Base-by-base conservation (phyloP, 37 sponge, comb jelly and placozoan genomes). In the Theonella swinhoei region DNA sequence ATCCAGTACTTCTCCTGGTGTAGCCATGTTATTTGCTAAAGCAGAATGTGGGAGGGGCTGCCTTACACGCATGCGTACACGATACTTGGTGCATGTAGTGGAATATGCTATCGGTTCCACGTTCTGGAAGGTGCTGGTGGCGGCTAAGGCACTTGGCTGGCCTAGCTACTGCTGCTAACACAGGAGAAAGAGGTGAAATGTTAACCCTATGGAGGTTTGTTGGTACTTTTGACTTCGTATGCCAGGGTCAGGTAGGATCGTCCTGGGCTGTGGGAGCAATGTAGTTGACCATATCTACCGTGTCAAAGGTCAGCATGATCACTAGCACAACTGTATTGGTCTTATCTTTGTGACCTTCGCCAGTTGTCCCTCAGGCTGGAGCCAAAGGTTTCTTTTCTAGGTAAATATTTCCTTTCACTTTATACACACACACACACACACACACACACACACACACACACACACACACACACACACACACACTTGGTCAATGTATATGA, bases 261-360 rank as follows among this genome's bases (percentile, higher is more conserved):
- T 91, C 33, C 86, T 96, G 25, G 97, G 97, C 25, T 96, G 94
- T 72, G 97, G 97, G 8, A 96, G 97, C 38, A 96, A 96, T 81
- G 97, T 96, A 8, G 90, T 94, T 30, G 94, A 96, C 69, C 78
- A 91, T 42, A 85, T 96, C 68, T 96, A 90, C 80, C 65, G 76
- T 22, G 94, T 96, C 8, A 79, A 74, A 89, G 93, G 95, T 95
- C 79, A 23, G 68, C 17, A 31, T 39, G 25, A 0, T 5, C 26
- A 22, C 29, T n/a, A 39, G 29, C n/a, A 1, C 23, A n/a, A 28
- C 41, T 33, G 61, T n/a, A 37, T 1, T 41, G 1, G 26, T 22
- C 24, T 23, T 0, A 37, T 42, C 28, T 24, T 35, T 1, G 7
- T 42, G 78, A 7, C n/a, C 33, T 1, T 4, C 22, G 25, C 38